Evolutionary conservation across 2,113 vertebrate species (phyloP), one percentile per base, ranked within the genome.

Genomic region (Carassius auratus): DNA sequence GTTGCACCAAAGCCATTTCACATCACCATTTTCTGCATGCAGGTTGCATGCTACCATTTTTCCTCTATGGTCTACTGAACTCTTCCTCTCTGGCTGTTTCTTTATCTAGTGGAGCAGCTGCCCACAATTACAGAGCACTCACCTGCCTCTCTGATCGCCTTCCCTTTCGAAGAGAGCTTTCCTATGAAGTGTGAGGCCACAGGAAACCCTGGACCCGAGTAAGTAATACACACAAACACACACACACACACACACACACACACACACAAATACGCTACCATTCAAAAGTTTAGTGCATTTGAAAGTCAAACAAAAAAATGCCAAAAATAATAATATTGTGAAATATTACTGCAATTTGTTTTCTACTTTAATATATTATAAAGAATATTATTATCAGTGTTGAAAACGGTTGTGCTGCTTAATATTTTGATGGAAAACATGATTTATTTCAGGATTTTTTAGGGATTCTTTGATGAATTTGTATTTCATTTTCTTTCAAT

Each of bases 81-180:
- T 76, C 52, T 59, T 66, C 59, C 86, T 62, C 23, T 64, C 33
- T 89, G 59, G 13, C 21, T 81, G 19, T 85, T 83, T 90, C 86
- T 87, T 90, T 71, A 88, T 90, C 87, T 93, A 99, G 98, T 99
- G 86, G 95, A 93, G 81, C 98, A 99, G 95, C 95, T 97, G 80
- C 98, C 98, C 89, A 96, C 95, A 8, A 98, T 99, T 91, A 96
- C 90, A 0, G 95, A 94, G 66, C 96, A 97, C 61, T 95, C 97
- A 0, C 91, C 92, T 79, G 92, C 90, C 77, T 91, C 93, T 13
- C 94, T 96, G 91, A 96, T 99, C 1, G 98, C 97, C 83, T 97
- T 98, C 91, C 96, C 97, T 15, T 97, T 97, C 4, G 97, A 98
- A 8, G 98, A 99, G 83, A 96, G 96, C 86, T 97, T 97, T 86